phyloP scores from a whole-genome alignment of 2,888 invertebrate species.

The Lottia gigantea region DNA sequence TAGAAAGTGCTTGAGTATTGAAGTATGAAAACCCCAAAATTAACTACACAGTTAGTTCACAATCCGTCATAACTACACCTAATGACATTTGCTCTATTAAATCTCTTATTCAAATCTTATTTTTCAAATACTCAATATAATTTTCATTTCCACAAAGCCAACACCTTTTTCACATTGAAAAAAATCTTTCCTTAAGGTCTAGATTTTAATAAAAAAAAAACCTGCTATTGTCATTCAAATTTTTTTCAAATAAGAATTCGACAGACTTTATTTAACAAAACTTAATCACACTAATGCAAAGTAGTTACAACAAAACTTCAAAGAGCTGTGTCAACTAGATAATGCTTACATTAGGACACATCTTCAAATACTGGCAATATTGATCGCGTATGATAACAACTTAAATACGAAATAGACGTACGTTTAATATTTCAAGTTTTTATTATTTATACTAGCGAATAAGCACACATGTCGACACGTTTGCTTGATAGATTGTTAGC shows the following conservation, averaged over 20 bases:
- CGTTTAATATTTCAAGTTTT: constrained; percentile 9
- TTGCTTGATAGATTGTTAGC: constrained; percentile 6
- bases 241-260: neutral
- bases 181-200: too few relatives aligned
- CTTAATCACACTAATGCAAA: neutral
- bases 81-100: too few relatives aligned
- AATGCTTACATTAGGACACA: neutral
- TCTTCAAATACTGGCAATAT: neutral
- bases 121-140: too few relatives aligned
- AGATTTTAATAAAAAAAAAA: too few relatives aligned
- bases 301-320: constrained; percentile 5
- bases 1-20: too few relatives aligned
- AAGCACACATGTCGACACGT: constrained; percentile 11
- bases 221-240: too few relatives aligned
- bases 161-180: too few relatives aligned
- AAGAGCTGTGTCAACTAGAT: constrained; percentile 1
- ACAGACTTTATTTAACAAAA: constrained; percentile 3
- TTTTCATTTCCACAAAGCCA: too few relatives aligned
- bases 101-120: too few relatives aligned
- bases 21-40: too few relatives aligned
- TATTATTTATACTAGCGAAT: constrained; percentile 8
- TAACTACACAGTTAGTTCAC: too few relatives aligned
- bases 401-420: constrained; percentile 8
- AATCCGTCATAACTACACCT: too few relatives aligned
- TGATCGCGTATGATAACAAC: neutral